Evolutionary conservation across 2,113 vertebrate species (phyloP).

Genomic region (Cyanistes caeruleus): DNA sequence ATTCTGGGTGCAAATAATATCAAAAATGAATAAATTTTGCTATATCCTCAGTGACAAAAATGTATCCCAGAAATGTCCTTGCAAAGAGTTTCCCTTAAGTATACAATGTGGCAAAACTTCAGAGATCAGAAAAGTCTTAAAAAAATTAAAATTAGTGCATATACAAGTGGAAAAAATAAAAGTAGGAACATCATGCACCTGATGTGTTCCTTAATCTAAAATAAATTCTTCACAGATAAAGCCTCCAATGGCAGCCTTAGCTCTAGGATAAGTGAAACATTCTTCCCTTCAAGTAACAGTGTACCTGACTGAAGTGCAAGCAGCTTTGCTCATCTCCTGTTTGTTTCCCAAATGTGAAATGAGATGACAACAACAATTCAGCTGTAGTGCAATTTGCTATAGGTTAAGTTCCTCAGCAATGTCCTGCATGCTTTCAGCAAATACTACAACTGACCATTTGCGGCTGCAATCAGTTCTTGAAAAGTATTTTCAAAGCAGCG

Average conservation of each 20-base stretch:
- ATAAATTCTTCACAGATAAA: conserved; percentile 85
- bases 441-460: conserved; percentile 96
- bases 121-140: conserved; percentile 84
- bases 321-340: conserved; percentile 80
- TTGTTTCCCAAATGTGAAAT: conserved; percentile 78
- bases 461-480: conserved; percentile 95
- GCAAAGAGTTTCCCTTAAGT: conserved; percentile 82
- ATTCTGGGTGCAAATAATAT: conserved; percentile 75
- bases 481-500: conserved; percentile 99
- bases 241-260: conserved; percentile 84
- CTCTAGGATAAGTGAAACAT: conserved; percentile 85
- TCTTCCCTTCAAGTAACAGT: conserved; percentile 94
- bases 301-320: conserved; percentile 94
- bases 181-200: conserved; percentile 87
- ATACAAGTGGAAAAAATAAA: conserved; percentile 92
- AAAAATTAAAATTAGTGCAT: conserved; percentile 99
- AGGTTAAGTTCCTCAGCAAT: conserved; percentile 78
- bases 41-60: conserved; percentile 79
- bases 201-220: conserved; percentile 90
- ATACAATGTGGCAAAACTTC: conserved; percentile 88
- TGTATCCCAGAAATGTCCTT: conserved; percentile 79
- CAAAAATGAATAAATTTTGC: conserved; percentile 72
- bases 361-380: conserved; percentile 81
- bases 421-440: conserved; percentile 80
- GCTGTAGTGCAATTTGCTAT: conserved; percentile 95